Conservation (phyloP, 2,113 vertebrate genomes). For the Girardinichthys multiradiatus region DNA sequence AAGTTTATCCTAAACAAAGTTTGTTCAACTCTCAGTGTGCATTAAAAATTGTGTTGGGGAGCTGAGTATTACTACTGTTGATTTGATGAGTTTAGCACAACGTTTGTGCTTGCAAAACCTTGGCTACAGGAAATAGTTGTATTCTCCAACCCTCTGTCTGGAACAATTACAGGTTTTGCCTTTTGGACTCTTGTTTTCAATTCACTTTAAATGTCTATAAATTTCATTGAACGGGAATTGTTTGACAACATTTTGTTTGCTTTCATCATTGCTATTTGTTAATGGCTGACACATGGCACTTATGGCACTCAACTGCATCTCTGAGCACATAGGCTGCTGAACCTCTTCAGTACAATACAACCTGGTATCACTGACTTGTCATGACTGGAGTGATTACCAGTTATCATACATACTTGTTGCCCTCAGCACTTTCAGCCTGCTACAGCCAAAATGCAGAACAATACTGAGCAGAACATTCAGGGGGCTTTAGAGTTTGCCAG, state of each 20-base stretch:
- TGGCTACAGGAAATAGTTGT: no score
- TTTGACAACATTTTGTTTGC: conserved; percentile 13
- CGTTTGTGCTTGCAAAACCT: no score
- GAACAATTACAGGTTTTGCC: no score
- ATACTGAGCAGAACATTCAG: conserved; percentile 9
- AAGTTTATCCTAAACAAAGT: no score
- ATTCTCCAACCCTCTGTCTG: no score
- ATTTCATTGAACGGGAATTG: background rate
- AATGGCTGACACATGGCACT: conserved; percentile 1
- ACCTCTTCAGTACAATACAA: background rate
- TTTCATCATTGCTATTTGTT: conserved; percentile 5
- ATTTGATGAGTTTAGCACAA: no score
- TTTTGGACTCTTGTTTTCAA: no score
- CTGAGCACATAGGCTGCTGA: background rate
- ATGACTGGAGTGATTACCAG: conserved; percentile 9
- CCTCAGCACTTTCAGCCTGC: conserved; percentile 5
- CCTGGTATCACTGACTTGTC: conserved; percentile 21
- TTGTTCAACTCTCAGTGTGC: no score
- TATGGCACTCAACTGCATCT: fast-evolving
- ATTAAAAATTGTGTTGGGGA: no score
- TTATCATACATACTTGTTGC: conserved; percentile 7
- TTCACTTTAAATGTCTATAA: no score
- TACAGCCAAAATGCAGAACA: conserved; percentile 11
- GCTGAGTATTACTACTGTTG: no score
- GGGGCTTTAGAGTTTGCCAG: conserved; percentile 10